Base-by-base conservation (phyloP, 2,113 vertebrate species). In the Gorsachius goisagi region DNA sequence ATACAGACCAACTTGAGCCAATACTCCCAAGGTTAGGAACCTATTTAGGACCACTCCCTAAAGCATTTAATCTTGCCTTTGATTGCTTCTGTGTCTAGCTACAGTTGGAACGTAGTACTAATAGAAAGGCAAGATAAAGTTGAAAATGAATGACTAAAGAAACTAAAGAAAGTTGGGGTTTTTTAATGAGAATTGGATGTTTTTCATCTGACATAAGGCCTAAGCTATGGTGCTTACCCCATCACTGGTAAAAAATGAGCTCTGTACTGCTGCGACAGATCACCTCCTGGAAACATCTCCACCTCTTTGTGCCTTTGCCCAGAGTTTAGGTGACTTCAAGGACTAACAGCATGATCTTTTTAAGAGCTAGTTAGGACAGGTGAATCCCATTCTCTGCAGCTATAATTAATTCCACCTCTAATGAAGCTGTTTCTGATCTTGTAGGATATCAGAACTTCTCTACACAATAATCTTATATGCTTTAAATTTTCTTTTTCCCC, bases 81-180 rank as follows among this genome's bases (percentile, higher is more conserved):
- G 53, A 60, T 82, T 39, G 27, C 37, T 84, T 44, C 74, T 49
- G 47, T 52, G 22, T 24, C 44, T 19, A 22, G 53, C 32, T 80
- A 12, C 49, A 67, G 52, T 22, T 68, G 30, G 19, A 75, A 47
- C 23, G 20, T 4, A 37, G 20, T 20, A 12, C 12, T 73, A 35
- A 47, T 26, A 53, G 45, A 64, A 72, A 71, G 5, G 24, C n/a
- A 56, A 75, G 20, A 33, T 27, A 12, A 71, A 59, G 19, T 3
- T 88, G 56, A 64, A 79, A 86, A 55, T 15, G 2, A 66, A 66
- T 35, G 3, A 75, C 14, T 59, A n/a, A 55, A 60, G 64, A 82
- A 85, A 59, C 28, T 22, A 64, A 12, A 24, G 21, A 59, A 75
- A 30, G 5, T 45, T 26, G 3, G 4, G 5, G 0, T 0, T 2